Percentiles rank a stretch among this genome's conserved stretches.
phyloP scores from a whole-genome alignment of 2,797 vertebrate species.

The Channallabes apus region DNA sequence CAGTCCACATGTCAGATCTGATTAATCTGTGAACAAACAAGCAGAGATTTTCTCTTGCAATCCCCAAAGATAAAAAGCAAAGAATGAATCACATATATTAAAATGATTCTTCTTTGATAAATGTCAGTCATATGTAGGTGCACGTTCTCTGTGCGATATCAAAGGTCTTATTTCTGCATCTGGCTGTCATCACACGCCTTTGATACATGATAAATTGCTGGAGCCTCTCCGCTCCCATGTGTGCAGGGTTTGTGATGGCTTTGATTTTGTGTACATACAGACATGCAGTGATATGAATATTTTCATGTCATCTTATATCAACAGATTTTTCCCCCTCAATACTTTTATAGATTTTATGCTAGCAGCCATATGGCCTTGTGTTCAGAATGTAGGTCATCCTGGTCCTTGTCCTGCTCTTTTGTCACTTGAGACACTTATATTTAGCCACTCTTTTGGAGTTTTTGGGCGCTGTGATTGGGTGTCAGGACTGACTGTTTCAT shows the following conservation, averaged over 20 bases:
- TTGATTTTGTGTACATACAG: slow-evolving; percentile 17
- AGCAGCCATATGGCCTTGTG: slow-evolving; percentile 41
- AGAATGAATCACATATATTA: slow-evolving; percentile 11
- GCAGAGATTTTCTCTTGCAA: neutral
- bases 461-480: slow-evolving; percentile 72
- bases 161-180: slow-evolving; percentile 46
- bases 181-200: slow-evolving; percentile 38
- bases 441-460: slow-evolving; percentile 74
- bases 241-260: slow-evolving; percentile 20
- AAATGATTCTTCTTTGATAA: slow-evolving; percentile 38
- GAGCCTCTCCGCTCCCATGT: slow-evolving; percentile 21
- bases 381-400: slow-evolving; percentile 65
- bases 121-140: slow-evolving; percentile 25
- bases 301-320: slow-evolving; percentile 29
- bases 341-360: slow-evolving; percentile 27
- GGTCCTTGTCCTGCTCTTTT: slow-evolving; percentile 70
- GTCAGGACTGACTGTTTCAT: slow-evolving; percentile 71
- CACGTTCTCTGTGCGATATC: slow-evolving; percentile 32
- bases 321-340: neutral
- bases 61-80: slow-evolving; percentile 10
- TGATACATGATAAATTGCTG: slow-evolving; percentile 42
- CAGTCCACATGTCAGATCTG: slow-evolving; percentile 12
- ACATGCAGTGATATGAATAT: slow-evolving; percentile 34
- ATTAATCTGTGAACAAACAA: slow-evolving; percentile 27
- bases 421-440: slow-evolving; percentile 81